Evolutionary conservation across 2,113 vertebrate species (phyloP).

Genomic region (Thalassoma bifasciatum): DNA sequence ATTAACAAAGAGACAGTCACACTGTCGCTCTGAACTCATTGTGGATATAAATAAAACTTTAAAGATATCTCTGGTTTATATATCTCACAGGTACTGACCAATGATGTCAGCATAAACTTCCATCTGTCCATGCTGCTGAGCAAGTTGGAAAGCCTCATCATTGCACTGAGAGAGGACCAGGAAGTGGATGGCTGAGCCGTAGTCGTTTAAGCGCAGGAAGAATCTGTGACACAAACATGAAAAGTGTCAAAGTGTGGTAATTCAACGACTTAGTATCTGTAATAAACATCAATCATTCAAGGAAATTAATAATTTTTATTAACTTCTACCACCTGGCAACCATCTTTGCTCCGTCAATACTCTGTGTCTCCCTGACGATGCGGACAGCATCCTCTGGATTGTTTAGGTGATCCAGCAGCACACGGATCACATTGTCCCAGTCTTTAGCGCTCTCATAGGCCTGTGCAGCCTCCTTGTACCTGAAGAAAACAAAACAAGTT

Average conservation of each 20-base stretch:
- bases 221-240: slow-evolving; percentile 82
- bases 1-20: slow-evolving; percentile 18
- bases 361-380: slow-evolving; percentile 93
- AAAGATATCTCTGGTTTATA: not conserved
- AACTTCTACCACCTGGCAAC: slow-evolving; percentile 89
- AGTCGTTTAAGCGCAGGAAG: slow-evolving; percentile 92
- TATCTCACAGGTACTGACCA: slow-evolving; percentile 80
- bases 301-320: too few species aligned
- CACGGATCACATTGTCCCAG: slow-evolving; percentile 93
- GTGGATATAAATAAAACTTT: not conserved
- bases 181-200: slow-evolving; percentile 97
- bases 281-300: too few species aligned
- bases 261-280: too few species aligned
- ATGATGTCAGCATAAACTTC: slow-evolving; percentile 97
- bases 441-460: slow-evolving; percentile 96
- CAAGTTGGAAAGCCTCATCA: slow-evolving; percentile 96
- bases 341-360: slow-evolving; percentile 97
- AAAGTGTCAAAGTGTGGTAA: too few species aligned
- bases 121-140: slow-evolving; percentile 97
- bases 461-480: slow-evolving; percentile 90
- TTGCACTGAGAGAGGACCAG: slow-evolving; percentile 96
- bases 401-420: slow-evolving; percentile 94
- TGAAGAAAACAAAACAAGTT: slow-evolving; percentile 52
- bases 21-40: not conserved
- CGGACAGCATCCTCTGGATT: slow-evolving; percentile 94